Base-by-base conservation (phyloP, 1,140 invertebrate genomes). In the Drosophila asahinai region DNA sequence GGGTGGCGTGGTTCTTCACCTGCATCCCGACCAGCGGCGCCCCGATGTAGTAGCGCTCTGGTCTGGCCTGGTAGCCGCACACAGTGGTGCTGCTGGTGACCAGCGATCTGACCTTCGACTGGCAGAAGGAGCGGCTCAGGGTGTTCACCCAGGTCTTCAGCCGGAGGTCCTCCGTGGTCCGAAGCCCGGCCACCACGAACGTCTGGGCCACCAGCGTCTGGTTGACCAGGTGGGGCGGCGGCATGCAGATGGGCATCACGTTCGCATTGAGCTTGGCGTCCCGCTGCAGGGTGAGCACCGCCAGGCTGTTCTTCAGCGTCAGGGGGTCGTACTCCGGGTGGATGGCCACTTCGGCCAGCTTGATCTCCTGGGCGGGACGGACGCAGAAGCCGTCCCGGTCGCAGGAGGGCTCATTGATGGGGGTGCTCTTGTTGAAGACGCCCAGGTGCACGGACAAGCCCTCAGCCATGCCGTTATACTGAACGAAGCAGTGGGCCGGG, bases 191-290 rank as follows among this genome's bases (percentile, higher is more conserved):
- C 17, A 86, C 45, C 7, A 90, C 2, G 15, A 90, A 90, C 2
- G 80, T 36, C 49, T 82, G 57, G 0, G 61, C 75, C 22, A 89
- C 75, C 42, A 86, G 42, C 8, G 86, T 79, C n/a, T 79, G 60
- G 36, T 81, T 75, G 7, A 27, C 14, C 22, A 77, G 17, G 14
- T 55, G 33, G 0, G 40, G 60, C 1, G 86, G 86, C 3, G 86
- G 86, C 86, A 90, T 90, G 12, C 86, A 89, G 3, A 86, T 66
- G 7, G 86, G 86, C 78, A 79, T 63, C 11, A 89, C 86, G 17
- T 62, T 86, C 0, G 81, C 25, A 9, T 77, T 70, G 4, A 80
- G 19, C 17, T 82, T 57, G 36, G 70, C 86, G 22, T 86, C 81
- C 4, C 71, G 55, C 38, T 77, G 43, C 47, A 89, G 67, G 6